Percentiles rank a stretch among this genome's conserved stretches.
Conservation (phyloP, 1,140 invertebrate genomes). For the Andricus grossulariae region DNA sequence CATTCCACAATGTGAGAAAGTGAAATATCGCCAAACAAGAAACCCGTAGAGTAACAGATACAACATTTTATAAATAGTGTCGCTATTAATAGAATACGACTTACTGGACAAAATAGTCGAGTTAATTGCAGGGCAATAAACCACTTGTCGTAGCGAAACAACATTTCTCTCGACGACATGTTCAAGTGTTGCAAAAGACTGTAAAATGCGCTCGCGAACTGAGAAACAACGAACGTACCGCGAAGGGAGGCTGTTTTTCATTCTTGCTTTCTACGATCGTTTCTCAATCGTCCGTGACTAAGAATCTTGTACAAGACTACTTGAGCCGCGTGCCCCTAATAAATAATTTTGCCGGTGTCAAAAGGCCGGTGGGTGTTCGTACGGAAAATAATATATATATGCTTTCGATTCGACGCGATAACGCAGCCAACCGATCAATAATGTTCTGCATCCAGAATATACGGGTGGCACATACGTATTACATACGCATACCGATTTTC, state of each 20-base stretch:
- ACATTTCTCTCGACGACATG: constrained; percentile 3
- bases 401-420: constrained; percentile 48
- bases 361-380: constrained; percentile 56
- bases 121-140: constrained; percentile 27
- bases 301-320: constrained; percentile 52
- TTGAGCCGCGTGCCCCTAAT: constrained; percentile 50
- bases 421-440: constrained; percentile 50
- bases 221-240: constrained; percentile 3
- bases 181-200: constrained; percentile 11
- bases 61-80: constrained; percentile 18
- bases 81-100: constrained; percentile 15
- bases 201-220: constrained; percentile 17
- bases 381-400: constrained; percentile 50
- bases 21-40: constrained; percentile 18
- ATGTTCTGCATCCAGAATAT: constrained; percentile 28
- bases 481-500: too few relatives aligned
- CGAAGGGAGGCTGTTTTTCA: neutral
- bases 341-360: constrained; percentile 64
- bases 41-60: constrained; percentile 14
- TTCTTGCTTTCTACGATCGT: constrained; percentile 25
- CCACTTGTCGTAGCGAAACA: constrained; percentile 5
- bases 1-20: constrained; percentile 26
- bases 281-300: constrained; percentile 57
- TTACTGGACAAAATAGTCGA: constrained; percentile 2
- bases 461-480: too few relatives aligned